Conservation (phyloP, 1,140 invertebrate genomes). For the Pogonomyrmex barbatus region DNA sequence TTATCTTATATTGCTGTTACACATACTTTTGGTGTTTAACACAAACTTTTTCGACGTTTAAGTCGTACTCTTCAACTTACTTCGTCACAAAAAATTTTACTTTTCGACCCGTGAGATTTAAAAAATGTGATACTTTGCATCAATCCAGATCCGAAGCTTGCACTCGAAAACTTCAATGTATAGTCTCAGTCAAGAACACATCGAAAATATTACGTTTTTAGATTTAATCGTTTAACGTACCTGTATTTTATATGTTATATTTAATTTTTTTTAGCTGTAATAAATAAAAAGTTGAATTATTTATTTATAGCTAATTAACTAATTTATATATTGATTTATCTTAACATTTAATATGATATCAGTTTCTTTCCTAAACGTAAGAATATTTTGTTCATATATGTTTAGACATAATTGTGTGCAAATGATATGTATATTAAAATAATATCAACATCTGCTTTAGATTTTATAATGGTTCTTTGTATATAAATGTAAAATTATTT, state of each 20-base stretch:
- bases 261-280: background rate
- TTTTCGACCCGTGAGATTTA: constrained; percentile 71
- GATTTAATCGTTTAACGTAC: background rate
- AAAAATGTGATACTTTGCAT: constrained; percentile 75
- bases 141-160: constrained; percentile 40
- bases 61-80: constrained; percentile 47
- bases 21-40: constrained; percentile 6
- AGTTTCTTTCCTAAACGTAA: background rate
- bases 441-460: background rate
- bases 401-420: background rate
- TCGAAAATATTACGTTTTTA: background rate
- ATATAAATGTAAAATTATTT: background rate
- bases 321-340: background rate
- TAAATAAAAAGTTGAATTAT: background rate
- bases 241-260: too few species aligned
- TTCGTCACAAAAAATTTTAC: constrained; percentile 67
- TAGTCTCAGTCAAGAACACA: constrained; percentile 30
- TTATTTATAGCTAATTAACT: background rate
- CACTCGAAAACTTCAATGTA: constrained; percentile 54
- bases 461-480: background rate
- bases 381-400: background rate
- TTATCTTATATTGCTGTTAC: background rate
- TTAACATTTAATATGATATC: constrained; percentile 13
- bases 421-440: background rate
- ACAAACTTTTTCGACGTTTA: constrained; percentile 28